Base-by-base conservation (phyloP, 2,797 vertebrate species). In the Rhinogobio ventralis region DNA sequence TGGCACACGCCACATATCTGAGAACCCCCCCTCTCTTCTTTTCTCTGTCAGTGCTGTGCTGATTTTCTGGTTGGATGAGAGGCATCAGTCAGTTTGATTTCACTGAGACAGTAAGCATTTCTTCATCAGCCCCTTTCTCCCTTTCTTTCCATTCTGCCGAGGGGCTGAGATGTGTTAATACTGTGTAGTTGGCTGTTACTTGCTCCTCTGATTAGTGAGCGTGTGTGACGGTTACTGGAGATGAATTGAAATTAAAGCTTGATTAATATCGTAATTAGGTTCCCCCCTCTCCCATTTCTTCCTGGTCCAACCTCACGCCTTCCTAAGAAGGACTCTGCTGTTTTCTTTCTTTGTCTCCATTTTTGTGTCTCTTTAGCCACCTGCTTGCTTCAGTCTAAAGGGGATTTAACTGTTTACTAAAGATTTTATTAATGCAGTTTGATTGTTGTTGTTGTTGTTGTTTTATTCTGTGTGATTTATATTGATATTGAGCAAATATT, bases 211-310 rank as follows among this genome's bases (percentile, higher is more conserved):
- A 95, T 95, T 94, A 94, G 92, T 88, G 79, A 93, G 91, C 88
- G 79, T 87, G 78, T 86, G 89, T 91, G 89, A 89, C 86, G 89
- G 89, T 93, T 93, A 88, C 90, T 88, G 88, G 85, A 91, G 90
- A 92, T 95, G 90, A 95, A 94, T 92, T 91, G 91, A 94, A 94
- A 93, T 94, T 88, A 91, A 89, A 86, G 91, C 92, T 91, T 92
- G 91, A 92, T 95, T 94, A 93, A 94, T 94, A 93, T 89, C 92
- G 88, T 92, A 93, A 94, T 95, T 94, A 93, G 89, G 3, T 55
- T 0, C 87, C 89, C 86, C 89, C 90, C 90, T 86, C 87, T 51
- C 87, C 7, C 36, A 45, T 28, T 86, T 92, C 86, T 76, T 90
- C 71, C 89, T 89, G 14, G 82, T 78, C 64, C 51, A 85, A 76